Conservation (phyloP, 2,113 vertebrate genomes). For the Tychaedon coryphoeus region DNA sequence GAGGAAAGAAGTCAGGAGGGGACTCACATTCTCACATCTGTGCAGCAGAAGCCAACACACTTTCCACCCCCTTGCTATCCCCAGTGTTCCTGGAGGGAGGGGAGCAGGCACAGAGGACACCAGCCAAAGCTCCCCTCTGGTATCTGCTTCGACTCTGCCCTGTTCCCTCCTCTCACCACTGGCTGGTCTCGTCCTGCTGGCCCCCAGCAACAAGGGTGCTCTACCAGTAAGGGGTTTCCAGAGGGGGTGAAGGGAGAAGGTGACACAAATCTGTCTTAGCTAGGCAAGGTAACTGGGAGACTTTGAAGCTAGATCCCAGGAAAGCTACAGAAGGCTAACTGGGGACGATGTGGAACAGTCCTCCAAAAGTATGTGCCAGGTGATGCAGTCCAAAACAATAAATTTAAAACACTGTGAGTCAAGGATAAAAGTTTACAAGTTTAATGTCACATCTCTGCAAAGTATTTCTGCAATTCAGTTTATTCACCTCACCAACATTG, state of each 20-base stretch:
- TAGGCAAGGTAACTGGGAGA: not conserved
- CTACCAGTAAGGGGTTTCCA: not conserved
- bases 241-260: not conserved
- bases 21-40: not conserved
- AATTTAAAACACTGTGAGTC: not conserved
- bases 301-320: not conserved
- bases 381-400: not conserved
- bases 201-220: not conserved
- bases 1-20: not conserved
- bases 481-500: not conserved
- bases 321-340: not conserved
- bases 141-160: rapidly evolving
- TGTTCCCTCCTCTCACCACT: rapidly evolving
- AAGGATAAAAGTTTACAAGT: not conserved
- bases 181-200: not conserved
- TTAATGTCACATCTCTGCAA: not conserved
- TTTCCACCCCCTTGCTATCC: not conserved
- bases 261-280: not conserved
- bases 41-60: not conserved
- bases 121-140: rapidly evolving
- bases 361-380: not conserved
- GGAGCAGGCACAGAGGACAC: not conserved
- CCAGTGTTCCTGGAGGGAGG: not conserved
- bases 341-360: not conserved
- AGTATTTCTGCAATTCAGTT: not conserved